Evolutionary conservation across 2,113 vertebrate genomes (phyloP).

Genomic region (Misgurnus mizolepis): DNA sequence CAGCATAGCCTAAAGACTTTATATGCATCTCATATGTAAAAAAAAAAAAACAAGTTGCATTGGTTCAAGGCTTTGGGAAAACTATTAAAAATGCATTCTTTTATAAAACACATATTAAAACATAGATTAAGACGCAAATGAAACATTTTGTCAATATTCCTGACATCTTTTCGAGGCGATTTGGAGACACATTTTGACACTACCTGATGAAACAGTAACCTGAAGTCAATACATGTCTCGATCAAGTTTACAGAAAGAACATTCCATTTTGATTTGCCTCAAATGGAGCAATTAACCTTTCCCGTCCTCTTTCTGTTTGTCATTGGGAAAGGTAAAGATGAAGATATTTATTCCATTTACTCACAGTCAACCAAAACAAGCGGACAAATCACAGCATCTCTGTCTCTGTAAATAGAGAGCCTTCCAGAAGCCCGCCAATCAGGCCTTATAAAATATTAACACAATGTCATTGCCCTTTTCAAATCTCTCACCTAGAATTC

Average conservation of each 20-base stretch:
- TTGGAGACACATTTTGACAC: slow-evolving; percentile 40
- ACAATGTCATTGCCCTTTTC: slow-evolving; percentile 97
- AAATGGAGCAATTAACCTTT: slow-evolving; percentile 82
- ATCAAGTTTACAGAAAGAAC: slow-evolving; percentile 61
- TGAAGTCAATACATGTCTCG: slow-evolving; percentile 44
- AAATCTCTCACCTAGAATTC: slow-evolving; percentile 98
- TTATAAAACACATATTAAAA: not conserved
- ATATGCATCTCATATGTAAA: too few relatives aligned
- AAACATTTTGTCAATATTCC: slow-evolving; percentile 2
- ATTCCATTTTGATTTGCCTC: slow-evolving; percentile 66
- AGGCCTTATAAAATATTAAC: slow-evolving; percentile 97
- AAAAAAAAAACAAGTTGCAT: too few relatives aligned
- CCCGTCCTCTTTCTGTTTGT: slow-evolving; percentile 77
- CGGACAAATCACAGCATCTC: slow-evolving; percentile 75
- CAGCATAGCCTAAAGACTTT: not conserved
- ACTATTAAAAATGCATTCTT: not conserved
- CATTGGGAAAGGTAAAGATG: slow-evolving; percentile 75
- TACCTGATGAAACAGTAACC: slow-evolving; percentile 42
- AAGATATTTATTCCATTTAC: slow-evolving; percentile 83
- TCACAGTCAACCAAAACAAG: slow-evolving; percentile 76
- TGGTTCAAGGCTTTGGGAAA: too few relatives aligned
- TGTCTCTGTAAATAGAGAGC: slow-evolving; percentile 79
- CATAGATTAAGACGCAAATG: not conserved
- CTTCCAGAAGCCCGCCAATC: slow-evolving; percentile 82
- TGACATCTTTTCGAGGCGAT: not conserved